Evolutionary conservation across 2,888 invertebrate genomes (phyloP).

Genomic region (Lasioglossum vierecki): DNA sequence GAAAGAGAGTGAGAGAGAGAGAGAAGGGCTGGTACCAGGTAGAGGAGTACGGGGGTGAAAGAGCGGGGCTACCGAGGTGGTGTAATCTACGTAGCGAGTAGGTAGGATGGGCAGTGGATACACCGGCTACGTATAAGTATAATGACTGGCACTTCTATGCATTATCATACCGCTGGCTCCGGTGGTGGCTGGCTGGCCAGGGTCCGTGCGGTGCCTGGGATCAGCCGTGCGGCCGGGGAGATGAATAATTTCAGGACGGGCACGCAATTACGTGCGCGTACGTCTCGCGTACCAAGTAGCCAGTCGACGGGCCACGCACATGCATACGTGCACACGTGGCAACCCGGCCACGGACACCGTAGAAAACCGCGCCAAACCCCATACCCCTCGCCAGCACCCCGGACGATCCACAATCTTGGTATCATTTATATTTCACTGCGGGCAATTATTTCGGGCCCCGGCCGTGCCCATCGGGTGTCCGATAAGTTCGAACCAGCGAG

Average conservation of each 20-base stretch:
- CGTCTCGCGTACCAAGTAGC: conserved; percentile 84
- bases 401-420: conserved; percentile 76
- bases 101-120: conserved; percentile 70
- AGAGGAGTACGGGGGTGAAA: conserved; percentile 22
- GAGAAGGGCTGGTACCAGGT: conserved; percentile 19
- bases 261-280: conserved; percentile 83
- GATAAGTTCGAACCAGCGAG: conserved; percentile 67
- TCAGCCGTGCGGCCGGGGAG: conserved; percentile 78
- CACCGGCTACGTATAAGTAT: conserved; percentile 75
- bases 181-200: conserved; percentile 67
- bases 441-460: conserved; percentile 79
- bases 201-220: conserved; percentile 72
- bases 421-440: conserved; percentile 81
- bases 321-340: conserved; percentile 54
- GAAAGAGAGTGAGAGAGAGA: background rate
- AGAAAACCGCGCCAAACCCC: conserved; percentile 28
- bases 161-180: conserved; percentile 81
- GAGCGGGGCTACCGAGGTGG: conserved; percentile 69
- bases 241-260: conserved; percentile 84
- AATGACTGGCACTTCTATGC: conserved; percentile 84
- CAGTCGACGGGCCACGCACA: conserved; percentile 72
- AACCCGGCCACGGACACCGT: conserved; percentile 69
- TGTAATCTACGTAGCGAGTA: conserved; percentile 77
- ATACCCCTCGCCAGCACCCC: conserved; percentile 40
- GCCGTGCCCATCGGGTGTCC: conserved; percentile 73